A percentile compares a stretch with the other conserved stretches of the same genome.
These are phyloP conservation scores for Cepphus grylle DNA, from an alignment of 2,113 vertebrate species.

Conservation along the genomic window DNA sequence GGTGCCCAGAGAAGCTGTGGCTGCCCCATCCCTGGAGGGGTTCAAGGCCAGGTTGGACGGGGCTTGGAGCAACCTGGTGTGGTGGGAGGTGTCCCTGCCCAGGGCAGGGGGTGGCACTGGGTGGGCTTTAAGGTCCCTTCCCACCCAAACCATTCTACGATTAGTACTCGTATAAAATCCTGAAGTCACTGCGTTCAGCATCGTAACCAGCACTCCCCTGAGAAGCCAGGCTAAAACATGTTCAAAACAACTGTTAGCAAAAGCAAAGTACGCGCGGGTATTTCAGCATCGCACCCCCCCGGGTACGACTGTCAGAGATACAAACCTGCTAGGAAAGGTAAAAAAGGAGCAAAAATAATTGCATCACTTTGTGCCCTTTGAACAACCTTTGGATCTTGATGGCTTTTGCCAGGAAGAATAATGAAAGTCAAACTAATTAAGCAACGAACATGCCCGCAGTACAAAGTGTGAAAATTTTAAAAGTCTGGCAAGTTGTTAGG, in stretches of 20 bases:
- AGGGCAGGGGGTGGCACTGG: neutral
- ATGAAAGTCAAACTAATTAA: constrained; percentile 18
- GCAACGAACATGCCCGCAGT: neutral
- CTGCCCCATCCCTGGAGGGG: too few relatives aligned
- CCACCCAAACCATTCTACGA: neutral
- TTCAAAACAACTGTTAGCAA: neutral
- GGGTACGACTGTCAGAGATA: neutral
- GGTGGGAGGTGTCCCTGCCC: neutral
- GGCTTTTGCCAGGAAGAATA: neutral
- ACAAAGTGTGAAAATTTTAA: neutral
- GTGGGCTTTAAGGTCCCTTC: neutral
- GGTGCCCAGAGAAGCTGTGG: too few relatives aligned
- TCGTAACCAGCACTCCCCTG: neutral
- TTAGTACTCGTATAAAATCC: neutral
- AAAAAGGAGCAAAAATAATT: neutral
- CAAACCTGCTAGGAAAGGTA: neutral
- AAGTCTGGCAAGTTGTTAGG: neutral
- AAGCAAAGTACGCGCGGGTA: neutral
- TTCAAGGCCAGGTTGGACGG: too few relatives aligned
- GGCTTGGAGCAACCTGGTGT: neutral
- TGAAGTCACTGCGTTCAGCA: fast-evolving
- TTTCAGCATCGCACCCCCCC: neutral
- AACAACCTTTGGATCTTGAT: neutral
- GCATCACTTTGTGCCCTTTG: neutral
- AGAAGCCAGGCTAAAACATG: neutral